Evolutionary conservation across 2,888 invertebrate species (phyloP), one percentile per base, ranked within the genome.

Genomic region (Limnephilus lunatus): DNA sequence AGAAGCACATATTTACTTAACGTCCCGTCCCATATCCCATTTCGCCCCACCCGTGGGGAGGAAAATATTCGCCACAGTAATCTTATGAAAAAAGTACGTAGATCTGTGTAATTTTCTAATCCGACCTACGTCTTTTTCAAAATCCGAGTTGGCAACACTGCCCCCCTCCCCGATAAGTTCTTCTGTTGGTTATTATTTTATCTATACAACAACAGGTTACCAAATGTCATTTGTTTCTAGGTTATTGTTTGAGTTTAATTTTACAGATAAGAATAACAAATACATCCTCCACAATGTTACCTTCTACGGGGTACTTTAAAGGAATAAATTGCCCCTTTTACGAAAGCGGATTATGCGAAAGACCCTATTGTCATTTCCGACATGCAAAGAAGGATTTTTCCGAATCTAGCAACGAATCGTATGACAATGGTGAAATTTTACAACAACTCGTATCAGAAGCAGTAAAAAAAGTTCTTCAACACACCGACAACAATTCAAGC

Each of bases 291-390:
- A 83, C 44, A 95, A 99, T 99, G 99, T 97, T 99, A 94, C 98
- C 99, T 82, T 98, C 98, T 92, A 98, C 98, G 94, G 99, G 99
- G 93, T 98, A 98, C 95, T 99, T 99, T 95, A 98, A 98, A 95
- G 97, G 97, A 94, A 97, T 98, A 94, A 97, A 97, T 94, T 99
- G 99, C 95, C 99, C 99, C 39, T 99, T 98, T 96, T 98, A 97
- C 95, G 97, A 98, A 94, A 97, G 96, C 95, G 98, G 97, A 93
- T 95, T 97, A 90, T 99, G 99, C 95, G 98, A 98, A 94, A 96
- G 99, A 94, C 98, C 99, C 35, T 98, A 99, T 95, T 99, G 99
- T 96, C 99, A 99, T 96, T 99, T 98, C 95, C 97, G 98, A 94
- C 99, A 99, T 95, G 96, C 97, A 94, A 97, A 97, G 94, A 97